Conservation (phyloP, 2,113 vertebrate genomes). For the Tragelaphus strepsiceros region DNA sequence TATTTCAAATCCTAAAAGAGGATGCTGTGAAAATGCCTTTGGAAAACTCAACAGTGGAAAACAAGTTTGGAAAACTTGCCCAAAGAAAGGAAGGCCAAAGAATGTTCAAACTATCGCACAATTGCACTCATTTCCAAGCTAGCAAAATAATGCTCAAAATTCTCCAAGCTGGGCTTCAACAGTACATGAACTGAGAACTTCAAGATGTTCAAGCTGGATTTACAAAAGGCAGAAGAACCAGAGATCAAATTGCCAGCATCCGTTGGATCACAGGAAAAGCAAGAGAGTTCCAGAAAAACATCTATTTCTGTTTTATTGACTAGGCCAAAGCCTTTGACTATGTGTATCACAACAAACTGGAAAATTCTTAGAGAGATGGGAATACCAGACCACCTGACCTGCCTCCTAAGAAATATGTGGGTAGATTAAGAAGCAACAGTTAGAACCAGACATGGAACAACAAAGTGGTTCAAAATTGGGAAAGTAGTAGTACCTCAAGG, state of each 20-base stretch:
- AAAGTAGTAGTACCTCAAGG: not conserved
- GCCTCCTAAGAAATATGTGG: not conserved
- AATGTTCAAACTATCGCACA: not conserved
- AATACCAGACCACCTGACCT: not conserved
- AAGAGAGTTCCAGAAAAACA: not conserved
- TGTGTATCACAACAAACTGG: not conserved
- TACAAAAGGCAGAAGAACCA: not conserved
- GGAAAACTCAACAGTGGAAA: not conserved
- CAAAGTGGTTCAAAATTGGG: not conserved
- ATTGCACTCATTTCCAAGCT: not conserved
- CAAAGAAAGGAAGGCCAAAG: not conserved
- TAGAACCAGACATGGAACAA: not conserved
- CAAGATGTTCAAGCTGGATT: not conserved
- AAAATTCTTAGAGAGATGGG: not conserved
- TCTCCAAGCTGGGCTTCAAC: not conserved
- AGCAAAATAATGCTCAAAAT: not conserved
- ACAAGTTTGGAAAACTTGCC: not conserved
- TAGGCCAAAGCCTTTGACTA: not conserved
- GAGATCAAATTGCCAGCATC: not conserved
- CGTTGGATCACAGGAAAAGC: not conserved
- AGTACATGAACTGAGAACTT: not conserved
- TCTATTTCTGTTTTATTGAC: not conserved
- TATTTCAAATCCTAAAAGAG: not conserved
- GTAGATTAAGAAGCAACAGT: not conserved
- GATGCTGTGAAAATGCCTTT: not conserved